Evolutionary conservation across 2,113 vertebrate genomes (phyloP).

Genomic region (Leucosticte australis): DNA sequence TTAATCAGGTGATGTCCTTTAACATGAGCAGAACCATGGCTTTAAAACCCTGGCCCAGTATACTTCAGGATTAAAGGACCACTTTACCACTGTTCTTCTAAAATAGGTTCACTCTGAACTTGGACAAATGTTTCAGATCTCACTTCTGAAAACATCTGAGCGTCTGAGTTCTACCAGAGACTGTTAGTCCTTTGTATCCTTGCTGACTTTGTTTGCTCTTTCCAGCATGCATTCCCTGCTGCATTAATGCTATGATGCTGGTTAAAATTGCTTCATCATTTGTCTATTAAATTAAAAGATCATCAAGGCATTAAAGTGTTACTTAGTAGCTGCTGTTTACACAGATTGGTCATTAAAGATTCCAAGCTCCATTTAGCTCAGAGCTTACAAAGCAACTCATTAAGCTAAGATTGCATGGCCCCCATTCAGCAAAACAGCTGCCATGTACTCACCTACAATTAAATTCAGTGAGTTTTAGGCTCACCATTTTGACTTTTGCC

Average conservation of each 20-base stretch:
- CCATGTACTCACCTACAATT: not conserved
- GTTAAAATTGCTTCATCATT: constrained; percentile 31
- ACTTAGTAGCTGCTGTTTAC: constrained; percentile 54
- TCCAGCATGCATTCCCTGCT: not conserved
- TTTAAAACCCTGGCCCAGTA: not conserved
- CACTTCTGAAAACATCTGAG: not conserved
- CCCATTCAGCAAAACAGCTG: not conserved
- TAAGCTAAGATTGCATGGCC: not conserved
- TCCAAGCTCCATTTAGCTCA: constrained; percentile 36
- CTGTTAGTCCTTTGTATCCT: not conserved
- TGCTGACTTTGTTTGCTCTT: constrained; percentile 12
- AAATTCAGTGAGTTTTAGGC: not conserved
- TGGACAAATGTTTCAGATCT: not conserved
- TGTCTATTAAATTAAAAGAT: constrained; percentile 59
- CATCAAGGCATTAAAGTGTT: constrained; percentile 44
- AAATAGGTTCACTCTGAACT: not conserved
- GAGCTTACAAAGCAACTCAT: constrained; percentile 26
- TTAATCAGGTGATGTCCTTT: not conserved
- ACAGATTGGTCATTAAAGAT: constrained; percentile 52
- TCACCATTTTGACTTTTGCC: not conserved
- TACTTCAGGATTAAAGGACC: not conserved
- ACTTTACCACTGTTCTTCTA: not conserved
- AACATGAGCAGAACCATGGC: not conserved
- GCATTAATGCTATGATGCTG: not conserved
- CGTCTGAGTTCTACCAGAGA: not conserved